Conservation (phyloP, 2,797 vertebrate species). For the Aldrovandia affinis region DNA sequence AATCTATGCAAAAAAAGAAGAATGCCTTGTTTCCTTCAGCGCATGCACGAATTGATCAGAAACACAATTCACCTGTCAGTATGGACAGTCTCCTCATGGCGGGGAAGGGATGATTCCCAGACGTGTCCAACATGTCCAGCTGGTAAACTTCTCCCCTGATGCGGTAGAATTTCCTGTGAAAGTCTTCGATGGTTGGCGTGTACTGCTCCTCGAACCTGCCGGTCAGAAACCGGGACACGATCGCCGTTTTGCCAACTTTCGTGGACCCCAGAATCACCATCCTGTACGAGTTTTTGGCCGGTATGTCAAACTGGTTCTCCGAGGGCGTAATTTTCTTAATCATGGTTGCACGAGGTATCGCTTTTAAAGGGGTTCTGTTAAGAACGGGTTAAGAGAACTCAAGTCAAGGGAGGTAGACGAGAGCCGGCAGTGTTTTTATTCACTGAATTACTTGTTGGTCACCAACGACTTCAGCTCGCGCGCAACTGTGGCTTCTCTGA, state of each 20-base stretch:
- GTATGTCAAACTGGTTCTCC: slow-evolving; percentile 87
- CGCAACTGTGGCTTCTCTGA: slow-evolving; percentile 36
- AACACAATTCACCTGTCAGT: slow-evolving; percentile 82
- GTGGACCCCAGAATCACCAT: slow-evolving; percentile 98
- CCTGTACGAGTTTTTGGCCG: slow-evolving; percentile 93
- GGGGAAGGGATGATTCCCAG: slow-evolving; percentile 94
- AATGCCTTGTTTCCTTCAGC: too few species aligned
- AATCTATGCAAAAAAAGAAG: too few species aligned
- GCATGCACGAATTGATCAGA: not conserved
- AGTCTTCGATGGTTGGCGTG: slow-evolving; percentile 97
- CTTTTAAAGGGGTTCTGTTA: not conserved
- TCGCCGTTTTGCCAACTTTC: slow-evolving; percentile 96
- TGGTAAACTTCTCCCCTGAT: slow-evolving; percentile 95
- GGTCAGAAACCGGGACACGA: slow-evolving; percentile 93
- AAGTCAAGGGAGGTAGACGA: not conserved
- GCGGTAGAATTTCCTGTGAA: slow-evolving; percentile 97
- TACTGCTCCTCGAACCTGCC: slow-evolving; percentile 94
- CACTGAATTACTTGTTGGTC: not conserved
- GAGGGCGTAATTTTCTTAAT: slow-evolving; percentile 95
- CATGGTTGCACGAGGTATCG: slow-evolving; percentile 75
- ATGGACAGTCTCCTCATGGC: slow-evolving; percentile 97
- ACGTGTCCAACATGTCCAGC: slow-evolving; percentile 95
- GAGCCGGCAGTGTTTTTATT: not conserved
- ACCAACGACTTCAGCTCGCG: not conserved
- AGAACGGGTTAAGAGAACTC: not conserved